These are phyloP conservation scores for Chironomus striatipennis DNA, from an alignment of 1,140 invertebrate species.

Conservation along the genomic window DNA sequence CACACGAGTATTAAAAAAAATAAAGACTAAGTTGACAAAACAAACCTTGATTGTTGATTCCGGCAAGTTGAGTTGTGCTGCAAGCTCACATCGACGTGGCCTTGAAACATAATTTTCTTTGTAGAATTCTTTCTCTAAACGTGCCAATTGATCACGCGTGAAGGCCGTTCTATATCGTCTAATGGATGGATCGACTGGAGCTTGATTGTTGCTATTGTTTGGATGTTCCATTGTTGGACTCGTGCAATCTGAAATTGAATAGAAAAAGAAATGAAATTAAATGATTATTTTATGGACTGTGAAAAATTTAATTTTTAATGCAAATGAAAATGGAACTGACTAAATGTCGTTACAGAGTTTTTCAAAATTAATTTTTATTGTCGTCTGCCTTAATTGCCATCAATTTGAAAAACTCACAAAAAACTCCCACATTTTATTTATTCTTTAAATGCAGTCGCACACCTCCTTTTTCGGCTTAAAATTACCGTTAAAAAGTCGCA, in stretches of 20 bases:
- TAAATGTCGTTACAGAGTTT: no score
- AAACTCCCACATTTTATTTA: no score
- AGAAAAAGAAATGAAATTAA: constrained; percentile 28
- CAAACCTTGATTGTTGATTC: constrained; percentile 97
- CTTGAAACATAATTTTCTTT: constrained; percentile 97
- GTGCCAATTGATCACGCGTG: constrained; percentile 84
- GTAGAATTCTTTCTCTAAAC: constrained; percentile 95
- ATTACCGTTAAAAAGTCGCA: no score
- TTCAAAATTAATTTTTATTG: no score
- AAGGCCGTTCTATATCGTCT: constrained; percentile 96
- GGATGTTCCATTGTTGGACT: constrained; percentile 37
- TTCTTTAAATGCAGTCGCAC: no score
- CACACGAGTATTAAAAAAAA: not conserved
- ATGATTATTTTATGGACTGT: not conserved
- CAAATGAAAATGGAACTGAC: no score
- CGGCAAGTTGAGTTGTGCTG: constrained; percentile 82
- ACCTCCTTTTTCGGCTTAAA: no score
- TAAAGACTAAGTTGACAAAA: not conserved
- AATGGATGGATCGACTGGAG: constrained; percentile 54
- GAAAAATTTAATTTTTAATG: no score
- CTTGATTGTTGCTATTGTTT: constrained; percentile 33
- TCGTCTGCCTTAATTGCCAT: no score
- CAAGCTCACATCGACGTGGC: constrained; percentile 90
- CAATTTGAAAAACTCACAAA: no score
- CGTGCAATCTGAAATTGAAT: constrained; percentile 38